Percentiles rank a stretch among this genome's conserved stretches.
These are phyloP conservation scores for Antechinus flavipes DNA, from an alignment of 2,113 vertebrate species.

Conservation along the genomic window DNA sequence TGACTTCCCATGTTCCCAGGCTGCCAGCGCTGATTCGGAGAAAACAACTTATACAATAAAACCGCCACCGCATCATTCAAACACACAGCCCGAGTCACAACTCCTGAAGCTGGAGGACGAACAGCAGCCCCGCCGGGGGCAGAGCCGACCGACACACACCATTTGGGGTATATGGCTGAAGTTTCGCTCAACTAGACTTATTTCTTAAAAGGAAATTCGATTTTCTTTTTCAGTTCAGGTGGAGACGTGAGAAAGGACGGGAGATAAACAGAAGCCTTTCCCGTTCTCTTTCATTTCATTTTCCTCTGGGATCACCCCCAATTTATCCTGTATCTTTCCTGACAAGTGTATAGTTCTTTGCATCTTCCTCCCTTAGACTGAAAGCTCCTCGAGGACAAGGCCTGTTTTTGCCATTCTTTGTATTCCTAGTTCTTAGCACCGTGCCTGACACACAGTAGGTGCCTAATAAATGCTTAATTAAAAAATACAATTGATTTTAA, in stretches of 20 bases:
- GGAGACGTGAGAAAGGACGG: no score
- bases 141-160: accelerated
- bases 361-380: neutral
- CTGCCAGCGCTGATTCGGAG: neutral
- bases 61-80: neutral
- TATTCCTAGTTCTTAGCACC: neutral
- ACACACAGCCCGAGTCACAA: neutral
- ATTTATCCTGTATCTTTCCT: neutral
- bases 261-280: neutral
- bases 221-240: neutral
- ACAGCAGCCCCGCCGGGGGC: no score
- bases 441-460: neutral
- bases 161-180: neutral
- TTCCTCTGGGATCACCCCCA: neutral
- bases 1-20: neutral
- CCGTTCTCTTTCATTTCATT: neutral
- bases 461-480: no score
- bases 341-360: neutral
- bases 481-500: no score
- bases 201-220: neutral
- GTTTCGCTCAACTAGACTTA: neutral
- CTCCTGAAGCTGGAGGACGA: neutral
- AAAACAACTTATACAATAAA: neutral
- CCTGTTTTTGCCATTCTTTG: neutral
- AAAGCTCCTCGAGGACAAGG: neutral